Evolutionary conservation across 2,797 vertebrate species (phyloP), one percentile per base, ranked within the genome.

Genomic region (Spinus olivaceus): DNA sequence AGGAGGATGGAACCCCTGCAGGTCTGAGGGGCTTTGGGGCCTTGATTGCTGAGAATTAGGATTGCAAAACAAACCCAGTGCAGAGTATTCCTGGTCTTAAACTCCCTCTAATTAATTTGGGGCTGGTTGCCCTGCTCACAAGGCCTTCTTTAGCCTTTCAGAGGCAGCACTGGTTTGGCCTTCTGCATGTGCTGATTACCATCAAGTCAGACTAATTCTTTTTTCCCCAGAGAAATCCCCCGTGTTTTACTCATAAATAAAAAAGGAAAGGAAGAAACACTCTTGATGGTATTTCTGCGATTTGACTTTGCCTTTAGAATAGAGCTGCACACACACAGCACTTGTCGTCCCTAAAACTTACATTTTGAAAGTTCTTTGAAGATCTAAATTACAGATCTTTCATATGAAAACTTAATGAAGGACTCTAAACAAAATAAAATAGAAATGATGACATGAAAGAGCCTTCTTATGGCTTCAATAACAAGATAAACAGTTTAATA

Each of bases 401-500:
- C 92, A 94, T 97, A 97, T 97, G 91, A 96, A 95, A 97, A 96
- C 92, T 97, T 97, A 96, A 95, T 97, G 95, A 97, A 97, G 90
- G 89, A 90, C 63, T 97, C 87, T 95, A 95, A 97, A 96, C 95
- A 97, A 97, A 97, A 96, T 96, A 95, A 97, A 97, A 96, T 97
- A 97, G 96, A 96, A 96, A 94, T 95, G 97, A 94, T 97, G 96
- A 97, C 97, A 97, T 97, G 96, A 97, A 97, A 97, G 96, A 96
- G 90, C 76, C 90, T 97, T 96, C 97, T 97, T 97, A 97, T 89
- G 90, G 94, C 96, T 97, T 97, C 96, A 96, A 91, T 96, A 96
- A 96, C 88, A 97, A 96, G 95, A 97, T 97, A 97, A 97, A 97
- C 96, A 97, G 96, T 97, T 97, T 97, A 97, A 97, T 97, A 97